A percentile compares a stretch with the other conserved stretches of the same genome.
Conservation (phyloP, 1,140 invertebrate genomes). For the Magallana angulata region DNA sequence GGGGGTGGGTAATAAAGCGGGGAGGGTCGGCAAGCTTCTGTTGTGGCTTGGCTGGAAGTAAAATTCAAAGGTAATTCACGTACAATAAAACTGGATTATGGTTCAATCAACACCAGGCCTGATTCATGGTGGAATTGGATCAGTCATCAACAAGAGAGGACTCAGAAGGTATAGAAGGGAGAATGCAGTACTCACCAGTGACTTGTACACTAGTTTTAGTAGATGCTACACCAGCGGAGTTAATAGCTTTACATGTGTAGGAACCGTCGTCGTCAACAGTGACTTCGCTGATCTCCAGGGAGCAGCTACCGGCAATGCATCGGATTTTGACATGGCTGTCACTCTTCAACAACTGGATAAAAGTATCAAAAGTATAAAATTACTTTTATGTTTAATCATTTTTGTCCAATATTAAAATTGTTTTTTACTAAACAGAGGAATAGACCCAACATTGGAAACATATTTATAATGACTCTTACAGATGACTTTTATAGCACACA, state of each 20-base stretch:
- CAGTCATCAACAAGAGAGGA: not conserved
- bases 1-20: constrained; percentile 66
- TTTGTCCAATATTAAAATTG: too few species aligned
- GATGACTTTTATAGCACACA: too few species aligned
- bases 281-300: constrained; percentile 93
- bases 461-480: too few species aligned
- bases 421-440: too few species aligned
- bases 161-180: not conserved
- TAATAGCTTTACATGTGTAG: constrained; percentile 94
- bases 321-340: constrained; percentile 64
- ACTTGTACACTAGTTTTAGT: constrained; percentile 71
- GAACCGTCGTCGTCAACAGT: constrained; percentile 95
- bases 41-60: constrained; percentile 46
- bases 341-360: constrained; percentile 63
- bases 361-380: not conserved
- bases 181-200: constrained; percentile 64
- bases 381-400: not conserved
- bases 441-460: too few species aligned
- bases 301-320: constrained; percentile 76
- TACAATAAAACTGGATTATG: not conserved
- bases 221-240: constrained; percentile 89
- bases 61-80: constrained; percentile 31
- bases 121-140: not conserved
- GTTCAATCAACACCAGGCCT: constrained; percentile 2
- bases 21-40: constrained; percentile 55